Base-by-base conservation (phyloP, 2,113 vertebrate genomes). In the Reinhardtius hippoglossoides region DNA sequence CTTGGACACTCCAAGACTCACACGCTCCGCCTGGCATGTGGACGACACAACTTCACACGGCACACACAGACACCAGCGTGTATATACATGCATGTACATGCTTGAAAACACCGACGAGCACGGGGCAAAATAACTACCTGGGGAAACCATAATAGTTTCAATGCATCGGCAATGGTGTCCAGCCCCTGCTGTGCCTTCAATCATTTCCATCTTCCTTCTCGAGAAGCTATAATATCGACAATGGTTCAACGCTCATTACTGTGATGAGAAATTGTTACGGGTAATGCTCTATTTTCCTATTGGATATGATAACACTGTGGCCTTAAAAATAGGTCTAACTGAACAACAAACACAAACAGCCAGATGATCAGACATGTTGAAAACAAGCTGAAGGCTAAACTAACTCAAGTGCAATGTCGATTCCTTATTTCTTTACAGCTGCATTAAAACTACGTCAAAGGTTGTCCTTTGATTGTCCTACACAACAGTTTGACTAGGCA, bases 1-100 rank as follows among this genome's bases (percentile, higher is more conserved):
- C 62, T 64, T 44, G 81, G 76, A 69, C 78, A 75, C 67, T 81
- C 42, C 26, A 61, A 80, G 65, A 87, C 86, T 83, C 55, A 60
- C 48, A 9, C 6, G 9, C 35, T 24, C 60, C 48, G 67, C 5
- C 20, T 1, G 50, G 50, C 0, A 75, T 31, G 74, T 69, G 37
- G 37, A 62, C 0, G 8, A 68, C 23, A 60, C 67, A 59, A 48
- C 46, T 15, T 9, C 31, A 7, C 31, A 31, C 31, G 4, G 72
- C 40, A 40, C 3, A 50, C 5, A 74, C 9, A 57, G 1, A 44
- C 9, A 61, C 42, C 8, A 54, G 66, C 23, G 20, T 14, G 16
- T 52, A 59, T 3, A 65, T 9, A 61, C 24, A 42, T 35, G 18
- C 52, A 42, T 40, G 16, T 21, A 46, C 24, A 71, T 10, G 24